Evolutionary conservation across 2,888 invertebrate species (phyloP).

Genomic region (Cantharis rufa): DNA sequence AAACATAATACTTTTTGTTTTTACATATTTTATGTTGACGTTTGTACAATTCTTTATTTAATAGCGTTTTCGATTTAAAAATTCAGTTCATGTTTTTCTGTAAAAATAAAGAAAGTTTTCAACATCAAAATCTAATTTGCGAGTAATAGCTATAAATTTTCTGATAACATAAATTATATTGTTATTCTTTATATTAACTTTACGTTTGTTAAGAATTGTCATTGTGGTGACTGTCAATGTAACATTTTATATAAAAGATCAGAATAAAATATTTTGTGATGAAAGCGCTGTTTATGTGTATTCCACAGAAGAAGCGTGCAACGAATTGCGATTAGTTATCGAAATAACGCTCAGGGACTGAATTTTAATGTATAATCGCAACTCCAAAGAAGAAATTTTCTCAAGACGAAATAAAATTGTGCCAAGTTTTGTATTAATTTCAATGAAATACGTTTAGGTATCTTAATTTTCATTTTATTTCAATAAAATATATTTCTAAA

Average conservation of each 20-base stretch:
- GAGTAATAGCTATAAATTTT: neutral
- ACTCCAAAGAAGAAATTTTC: neutral
- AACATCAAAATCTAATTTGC: neutral
- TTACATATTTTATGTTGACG: constrained; percentile 14
- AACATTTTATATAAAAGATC: neutral
- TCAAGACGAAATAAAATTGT: neutral
- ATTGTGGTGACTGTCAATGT: neutral
- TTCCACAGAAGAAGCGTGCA: neutral
- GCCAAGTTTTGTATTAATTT: neutral
- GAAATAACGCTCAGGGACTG: constrained; percentile 2
- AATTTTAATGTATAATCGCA: neutral
- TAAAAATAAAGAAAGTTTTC: neutral
- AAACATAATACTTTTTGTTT: constrained; percentile 16
- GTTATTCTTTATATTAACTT: neutral
- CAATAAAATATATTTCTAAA: neutral
- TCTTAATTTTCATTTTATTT: neutral
- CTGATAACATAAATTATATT: neutral
- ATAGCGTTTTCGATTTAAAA: neutral
- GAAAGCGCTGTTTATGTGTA: constrained; percentile 21
- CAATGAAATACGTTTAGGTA: neutral
- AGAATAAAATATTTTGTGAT: constrained; percentile 18
- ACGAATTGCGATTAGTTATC: constrained; percentile 7
- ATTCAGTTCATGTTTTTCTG: neutral
- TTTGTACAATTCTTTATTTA: neutral
- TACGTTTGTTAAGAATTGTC: neutral